A percentile compares a stretch with the other conserved stretches of the same genome.
Evolutionary conservation across 53 echinoderm and acorn worm species (phyloP).

Genomic region (Mesocentrotus franciscanus): DNA sequence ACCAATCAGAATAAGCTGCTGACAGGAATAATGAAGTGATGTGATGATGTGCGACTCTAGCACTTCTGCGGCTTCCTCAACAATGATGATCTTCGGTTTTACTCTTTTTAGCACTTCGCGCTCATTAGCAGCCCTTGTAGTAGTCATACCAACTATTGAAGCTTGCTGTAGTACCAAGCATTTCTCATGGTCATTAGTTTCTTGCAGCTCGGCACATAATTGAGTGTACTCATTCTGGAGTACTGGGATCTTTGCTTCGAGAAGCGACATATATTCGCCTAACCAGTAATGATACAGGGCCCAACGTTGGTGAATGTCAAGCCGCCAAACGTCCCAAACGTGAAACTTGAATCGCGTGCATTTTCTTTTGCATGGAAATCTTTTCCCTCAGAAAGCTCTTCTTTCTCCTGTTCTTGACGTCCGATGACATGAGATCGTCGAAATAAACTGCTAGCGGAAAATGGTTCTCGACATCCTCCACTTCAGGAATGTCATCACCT

Average conservation of each 20-base stretch:
- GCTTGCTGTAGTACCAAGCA: constrained; percentile 42
- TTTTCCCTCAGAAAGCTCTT: constrained; percentile 31
- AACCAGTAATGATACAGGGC: constrained; percentile 72
- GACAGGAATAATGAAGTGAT: constrained; percentile 73
- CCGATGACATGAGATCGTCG: background rate
- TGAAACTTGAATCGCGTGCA: background rate
- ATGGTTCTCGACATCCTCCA: background rate
- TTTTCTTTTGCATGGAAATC: background rate
- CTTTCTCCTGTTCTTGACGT: background rate
- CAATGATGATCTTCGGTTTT: constrained; percentile 65
- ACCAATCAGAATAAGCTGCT: constrained; percentile 95
- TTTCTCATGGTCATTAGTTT: constrained; percentile 60
- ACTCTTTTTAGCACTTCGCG: constrained; percentile 51
- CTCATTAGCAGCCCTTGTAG: constrained; percentile 75
- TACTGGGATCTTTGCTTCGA: background rate
- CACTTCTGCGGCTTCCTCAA: constrained; percentile 97
- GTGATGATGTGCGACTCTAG: constrained; percentile 96
- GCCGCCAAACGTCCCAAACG: constrained; percentile 59
- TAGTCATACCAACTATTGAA: constrained; percentile 74
- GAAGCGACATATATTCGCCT: background rate
- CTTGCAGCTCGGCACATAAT: constrained; percentile 1
- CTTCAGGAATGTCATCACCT: background rate
- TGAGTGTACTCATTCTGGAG: constrained; percentile 26
- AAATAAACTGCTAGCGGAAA: background rate
- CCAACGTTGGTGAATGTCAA: constrained; percentile 64